phyloP scores from a whole-genome alignment of 2,113 vertebrate genomes.

The Tretioscincus oriximinensis region DNA sequence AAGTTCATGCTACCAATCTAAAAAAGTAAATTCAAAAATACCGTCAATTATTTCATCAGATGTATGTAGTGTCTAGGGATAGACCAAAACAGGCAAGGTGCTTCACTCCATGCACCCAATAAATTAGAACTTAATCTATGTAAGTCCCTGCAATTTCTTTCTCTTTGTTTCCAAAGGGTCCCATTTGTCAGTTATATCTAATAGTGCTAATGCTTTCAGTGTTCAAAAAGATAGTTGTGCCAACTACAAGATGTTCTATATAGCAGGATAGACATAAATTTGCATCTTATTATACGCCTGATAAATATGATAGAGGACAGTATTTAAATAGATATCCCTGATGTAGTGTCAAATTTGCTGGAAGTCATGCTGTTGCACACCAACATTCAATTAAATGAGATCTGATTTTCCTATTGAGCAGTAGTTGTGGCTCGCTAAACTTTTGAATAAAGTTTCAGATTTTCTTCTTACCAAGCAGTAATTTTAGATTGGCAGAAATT shows the following conservation, averaged over 20 bases:
- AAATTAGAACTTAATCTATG: neutral
- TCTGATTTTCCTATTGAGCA: neutral
- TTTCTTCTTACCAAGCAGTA: neutral
- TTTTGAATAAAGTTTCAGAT: neutral
- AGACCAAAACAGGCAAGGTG: too few relatives aligned
- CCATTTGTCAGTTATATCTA: neutral
- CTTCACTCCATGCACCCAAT: neutral
- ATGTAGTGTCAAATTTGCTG: neutral
- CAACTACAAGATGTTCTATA: neutral
- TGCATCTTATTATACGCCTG: fast-evolving
- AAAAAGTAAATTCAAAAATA: too few relatives aligned
- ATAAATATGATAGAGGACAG: neutral
- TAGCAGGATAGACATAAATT: neutral
- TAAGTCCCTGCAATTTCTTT: too few relatives aligned
- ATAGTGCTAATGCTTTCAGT: neutral
- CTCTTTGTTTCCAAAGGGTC: too few relatives aligned
- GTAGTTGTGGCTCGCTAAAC: neutral
- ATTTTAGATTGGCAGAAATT: constrained; percentile 90
- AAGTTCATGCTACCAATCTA: too few relatives aligned
- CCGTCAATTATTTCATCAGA: too few relatives aligned
- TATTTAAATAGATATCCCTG: constrained; percentile 1
- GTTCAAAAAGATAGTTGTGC: neutral
- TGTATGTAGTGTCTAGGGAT: too few relatives aligned
- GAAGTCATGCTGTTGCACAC: neutral
- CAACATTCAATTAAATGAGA: neutral